Evolutionary conservation across 2,888 invertebrate species (phyloP).

Genomic region (Buathra laborator): DNA sequence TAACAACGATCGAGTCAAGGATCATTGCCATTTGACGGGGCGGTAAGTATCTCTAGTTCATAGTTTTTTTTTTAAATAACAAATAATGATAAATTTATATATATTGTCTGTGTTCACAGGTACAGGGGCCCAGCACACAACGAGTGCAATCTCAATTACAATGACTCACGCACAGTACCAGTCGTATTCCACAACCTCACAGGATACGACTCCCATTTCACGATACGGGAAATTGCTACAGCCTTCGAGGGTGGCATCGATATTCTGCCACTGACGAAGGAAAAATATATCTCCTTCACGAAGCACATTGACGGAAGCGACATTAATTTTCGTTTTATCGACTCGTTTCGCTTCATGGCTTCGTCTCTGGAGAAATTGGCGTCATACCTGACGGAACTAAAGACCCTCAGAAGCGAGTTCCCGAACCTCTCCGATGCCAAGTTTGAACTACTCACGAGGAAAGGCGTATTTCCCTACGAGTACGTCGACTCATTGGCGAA

Average conservation of each 20-base stretch:
- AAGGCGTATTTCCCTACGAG: conserved; percentile 79
- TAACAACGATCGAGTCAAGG: too few species aligned
- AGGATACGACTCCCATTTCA: conserved; percentile 75
- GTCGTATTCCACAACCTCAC: conserved; percentile 76
- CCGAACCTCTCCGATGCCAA: conserved; percentile 49
- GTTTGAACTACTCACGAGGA: conserved; percentile 71
- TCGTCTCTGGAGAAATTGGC: conserved; percentile 75
- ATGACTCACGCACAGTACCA: conserved; percentile 66
- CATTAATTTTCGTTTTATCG: conserved; percentile 35
- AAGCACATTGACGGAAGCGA: conserved; percentile 54
- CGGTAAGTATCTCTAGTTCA: too few species aligned
- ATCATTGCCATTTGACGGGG: too few species aligned
- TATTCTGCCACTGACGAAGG: conserved; percentile 70
- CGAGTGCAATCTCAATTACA: conserved; percentile 72
- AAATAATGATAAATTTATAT: too few species aligned
- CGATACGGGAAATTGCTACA: conserved; percentile 70
- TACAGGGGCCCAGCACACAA: conserved; percentile 72
- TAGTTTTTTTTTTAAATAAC: too few species aligned
- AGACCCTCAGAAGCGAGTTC: conserved; percentile 53
- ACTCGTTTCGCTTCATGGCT: conserved; percentile 75
- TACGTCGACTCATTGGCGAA: conserved; percentile 72
- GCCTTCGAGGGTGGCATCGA: conserved; percentile 66
- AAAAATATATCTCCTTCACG: conserved; percentile 77
- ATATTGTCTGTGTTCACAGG: too few species aligned
- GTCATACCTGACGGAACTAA: conserved; percentile 65